phyloP scores from a whole-genome alignment of 1,140 invertebrate genomes.

The Calephelis virginiensis region DNA sequence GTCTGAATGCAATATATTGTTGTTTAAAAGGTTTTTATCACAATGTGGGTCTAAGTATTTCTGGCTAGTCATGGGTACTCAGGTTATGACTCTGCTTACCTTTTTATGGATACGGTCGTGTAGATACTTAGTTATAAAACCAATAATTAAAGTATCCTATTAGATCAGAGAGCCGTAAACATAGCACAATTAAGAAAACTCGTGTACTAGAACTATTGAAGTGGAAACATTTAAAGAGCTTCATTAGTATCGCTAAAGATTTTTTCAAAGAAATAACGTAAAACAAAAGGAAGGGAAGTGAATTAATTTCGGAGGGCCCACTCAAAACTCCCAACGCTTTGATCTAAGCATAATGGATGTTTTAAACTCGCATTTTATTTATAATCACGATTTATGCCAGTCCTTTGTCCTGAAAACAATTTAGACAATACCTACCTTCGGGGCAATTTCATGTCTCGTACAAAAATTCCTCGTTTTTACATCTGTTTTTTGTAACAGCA shows the following conservation, averaged over 20 bases:
- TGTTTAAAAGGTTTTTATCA: too few species aligned
- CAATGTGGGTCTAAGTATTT: too few species aligned
- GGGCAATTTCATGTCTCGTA: not conserved
- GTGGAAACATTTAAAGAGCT: constrained; percentile 4
- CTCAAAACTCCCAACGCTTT: constrained; percentile 16
- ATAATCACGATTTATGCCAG: constrained; percentile 17
- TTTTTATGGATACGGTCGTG: too few species aligned
- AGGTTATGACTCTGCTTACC: too few species aligned
- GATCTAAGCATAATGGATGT: constrained; percentile 15
- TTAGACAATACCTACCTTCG: constrained; percentile 5
- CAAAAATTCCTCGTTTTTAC: not conserved
- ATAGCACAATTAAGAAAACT: not conserved
- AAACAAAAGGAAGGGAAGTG: constrained; percentile 7
- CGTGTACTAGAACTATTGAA: not conserved
- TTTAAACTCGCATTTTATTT: constrained; percentile 16
- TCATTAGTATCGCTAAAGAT: constrained; percentile 12
- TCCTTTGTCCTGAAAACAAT: constrained; percentile 17
- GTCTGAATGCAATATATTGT: too few species aligned
- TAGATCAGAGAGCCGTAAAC: too few species aligned
- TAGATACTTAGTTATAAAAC: too few species aligned
- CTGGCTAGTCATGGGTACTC: too few species aligned
- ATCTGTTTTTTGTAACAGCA: too few species aligned
- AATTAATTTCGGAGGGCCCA: constrained; percentile 14
- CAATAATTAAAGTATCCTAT: too few species aligned
- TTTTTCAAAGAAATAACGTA: constrained; percentile 14